Evolutionary conservation across 2,113 vertebrate species (phyloP).

Genomic region (Thomomys bottae): DNA sequence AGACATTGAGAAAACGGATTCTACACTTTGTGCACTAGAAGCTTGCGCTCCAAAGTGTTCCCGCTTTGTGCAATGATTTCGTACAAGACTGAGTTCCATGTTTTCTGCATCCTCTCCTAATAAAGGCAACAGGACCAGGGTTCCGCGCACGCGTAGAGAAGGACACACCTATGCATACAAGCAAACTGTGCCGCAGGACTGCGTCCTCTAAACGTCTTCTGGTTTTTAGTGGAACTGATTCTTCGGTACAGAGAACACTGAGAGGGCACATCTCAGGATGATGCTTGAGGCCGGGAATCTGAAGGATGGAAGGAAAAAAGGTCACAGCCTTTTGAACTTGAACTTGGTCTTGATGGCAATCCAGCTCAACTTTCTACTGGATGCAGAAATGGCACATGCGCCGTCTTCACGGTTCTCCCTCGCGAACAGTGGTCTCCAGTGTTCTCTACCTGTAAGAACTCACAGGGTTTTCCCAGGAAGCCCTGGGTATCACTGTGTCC

Average conservation of each 20-base stretch:
- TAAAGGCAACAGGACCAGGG: not conserved
- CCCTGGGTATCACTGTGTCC: too few species aligned
- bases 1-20: too few species aligned
- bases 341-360: not conserved
- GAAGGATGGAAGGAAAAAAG: not conserved
- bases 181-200: not conserved
- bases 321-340: not conserved
- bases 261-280: not conserved
- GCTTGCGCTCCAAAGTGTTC: too few species aligned
- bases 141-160: slow-evolving; percentile 4
- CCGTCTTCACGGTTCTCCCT: not conserved
- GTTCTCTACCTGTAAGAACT: not conserved
- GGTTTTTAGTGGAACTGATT: slow-evolving; percentile 7
- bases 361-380: not conserved
- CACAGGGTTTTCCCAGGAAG: not conserved
- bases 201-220: not conserved
- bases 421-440: too few species aligned
- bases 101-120: not conserved
- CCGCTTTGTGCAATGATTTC: too few species aligned
- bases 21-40: too few species aligned
- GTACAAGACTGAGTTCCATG: too few species aligned
- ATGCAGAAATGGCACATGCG: not conserved
- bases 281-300: not conserved
- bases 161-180: not conserved
- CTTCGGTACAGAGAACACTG: slow-evolving; percentile 1